These are phyloP conservation scores for Centropristis striata DNA, from an alignment of 2,113 vertebrate species.

Conservation along the genomic window DNA sequence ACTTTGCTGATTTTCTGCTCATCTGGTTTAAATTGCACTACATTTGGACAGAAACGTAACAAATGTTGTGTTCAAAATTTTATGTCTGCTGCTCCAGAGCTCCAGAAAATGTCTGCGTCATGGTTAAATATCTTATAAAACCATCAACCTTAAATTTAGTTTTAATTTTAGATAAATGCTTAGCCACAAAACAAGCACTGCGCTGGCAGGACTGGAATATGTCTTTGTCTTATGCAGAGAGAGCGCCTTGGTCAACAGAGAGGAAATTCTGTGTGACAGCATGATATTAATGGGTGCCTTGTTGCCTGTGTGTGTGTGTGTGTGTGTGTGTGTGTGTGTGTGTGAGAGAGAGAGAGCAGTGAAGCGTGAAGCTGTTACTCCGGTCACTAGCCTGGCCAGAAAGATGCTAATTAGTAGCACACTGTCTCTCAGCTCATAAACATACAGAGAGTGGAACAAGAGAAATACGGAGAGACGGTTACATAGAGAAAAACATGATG, in stretches of 20 bases:
- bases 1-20: neutral
- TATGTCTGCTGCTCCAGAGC: neutral
- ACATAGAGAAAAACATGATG: neutral
- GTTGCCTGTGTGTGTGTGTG: constrained; percentile 3
- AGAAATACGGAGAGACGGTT: constrained; percentile 24
- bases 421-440: constrained; percentile 57
- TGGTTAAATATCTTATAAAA: neutral
- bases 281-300: constrained; percentile 30
- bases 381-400: constrained; percentile 38
- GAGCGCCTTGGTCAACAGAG: neutral
- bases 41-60: neutral
- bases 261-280: constrained; percentile 46
- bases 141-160: neutral
- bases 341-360: constrained; percentile 14
- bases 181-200: neutral
- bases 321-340: constrained; percentile 9
- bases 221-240: constrained; percentile 5
- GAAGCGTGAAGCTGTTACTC: constrained; percentile 42
- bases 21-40: neutral
- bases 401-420: constrained; percentile 57
- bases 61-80: neutral
- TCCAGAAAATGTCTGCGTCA: neutral
- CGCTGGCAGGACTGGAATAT: neutral
- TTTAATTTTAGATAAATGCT: neutral
- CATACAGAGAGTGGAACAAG: neutral